Evolutionary conservation across 2,888 invertebrate species (phyloP).

Genomic region (Tetropium fuscum): DNA sequence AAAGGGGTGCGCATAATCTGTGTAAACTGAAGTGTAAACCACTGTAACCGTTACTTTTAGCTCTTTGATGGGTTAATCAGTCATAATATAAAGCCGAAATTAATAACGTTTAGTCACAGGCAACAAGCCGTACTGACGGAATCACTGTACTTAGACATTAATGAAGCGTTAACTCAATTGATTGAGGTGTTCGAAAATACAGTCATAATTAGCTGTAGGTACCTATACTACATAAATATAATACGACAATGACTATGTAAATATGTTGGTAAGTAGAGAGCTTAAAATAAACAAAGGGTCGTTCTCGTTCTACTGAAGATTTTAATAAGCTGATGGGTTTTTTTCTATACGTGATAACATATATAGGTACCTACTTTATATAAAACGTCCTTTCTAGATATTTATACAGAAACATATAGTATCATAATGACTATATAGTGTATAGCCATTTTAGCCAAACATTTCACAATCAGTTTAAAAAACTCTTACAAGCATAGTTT

Average conservation of each 20-base stretch:
- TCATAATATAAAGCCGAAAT: constrained; percentile 49
- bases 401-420: too few relatives aligned
- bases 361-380: too few relatives aligned
- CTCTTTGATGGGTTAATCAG: constrained; percentile 51
- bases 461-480: too few relatives aligned
- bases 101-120: constrained; percentile 51
- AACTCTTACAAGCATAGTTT: too few relatives aligned
- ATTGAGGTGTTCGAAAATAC: constrained; percentile 29
- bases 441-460: too few relatives aligned
- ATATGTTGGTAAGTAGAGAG: constrained; percentile 1
- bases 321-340: background rate
- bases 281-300: constrained; percentile 1
- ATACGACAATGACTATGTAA: constrained; percentile 1
- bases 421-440: too few relatives aligned
- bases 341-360: too few relatives aligned
- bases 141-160: constrained; percentile 45
- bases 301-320: background rate
- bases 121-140: constrained; percentile 46
- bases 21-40: constrained; percentile 49
- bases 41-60: constrained; percentile 40
- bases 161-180: constrained; percentile 43
- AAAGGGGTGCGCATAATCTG: constrained; percentile 46
- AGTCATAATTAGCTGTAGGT: background rate
- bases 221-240: constrained; percentile 1
- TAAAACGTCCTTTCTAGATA: too few relatives aligned